Evolutionary conservation across 2,797 vertebrate genomes (phyloP), one percentile per base, ranked within the genome.

Genomic region (Chelonia mydas): DNA sequence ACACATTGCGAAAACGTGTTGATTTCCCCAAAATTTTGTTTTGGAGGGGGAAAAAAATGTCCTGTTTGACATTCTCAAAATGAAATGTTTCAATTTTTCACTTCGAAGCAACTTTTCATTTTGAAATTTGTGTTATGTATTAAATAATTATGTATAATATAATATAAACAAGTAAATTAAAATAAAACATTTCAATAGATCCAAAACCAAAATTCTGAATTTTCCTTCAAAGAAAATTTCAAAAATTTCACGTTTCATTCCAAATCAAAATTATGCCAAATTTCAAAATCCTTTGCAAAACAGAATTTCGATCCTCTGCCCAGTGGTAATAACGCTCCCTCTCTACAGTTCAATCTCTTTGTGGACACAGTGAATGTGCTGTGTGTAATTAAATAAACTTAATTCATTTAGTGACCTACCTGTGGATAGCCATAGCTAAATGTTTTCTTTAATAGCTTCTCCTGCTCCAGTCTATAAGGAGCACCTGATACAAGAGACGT

Each of bases 351-450:
- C 87, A 84, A 83, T 79, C 76, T 4, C 91, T 83, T 68, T 15
- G 50, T 5, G 77, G 85, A 55, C 90, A 53, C 89, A 85, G 61
- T 0, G 79, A 89, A 86, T 68, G 78, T 84, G 84, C 90, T 0
- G 1, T 5, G 3, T 33, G 89, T 89, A 95, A 96, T 95, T 95
- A 97, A 68, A 96, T 89, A 94, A 90, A 50, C 94, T 61, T 90
- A 89, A 96, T 89, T 90, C 94, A 89, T 86, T 68, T 88, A 87
- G 90, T 5, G 72, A 85, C 86, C 91, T 84, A 94, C 86, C 96
- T 86, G 89, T 55, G 93, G 90, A n/a, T 88, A 91, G n/a, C 77
- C 84, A 25, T 23, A 68, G 86, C 87, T 84, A 87, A 95, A 95
- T 0, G 0, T 25, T 81, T 79, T 84, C 54, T 91, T 79, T 82